phyloP scores from a whole-genome alignment of 2,797 vertebrate species.

The Luscinia luscinia region DNA sequence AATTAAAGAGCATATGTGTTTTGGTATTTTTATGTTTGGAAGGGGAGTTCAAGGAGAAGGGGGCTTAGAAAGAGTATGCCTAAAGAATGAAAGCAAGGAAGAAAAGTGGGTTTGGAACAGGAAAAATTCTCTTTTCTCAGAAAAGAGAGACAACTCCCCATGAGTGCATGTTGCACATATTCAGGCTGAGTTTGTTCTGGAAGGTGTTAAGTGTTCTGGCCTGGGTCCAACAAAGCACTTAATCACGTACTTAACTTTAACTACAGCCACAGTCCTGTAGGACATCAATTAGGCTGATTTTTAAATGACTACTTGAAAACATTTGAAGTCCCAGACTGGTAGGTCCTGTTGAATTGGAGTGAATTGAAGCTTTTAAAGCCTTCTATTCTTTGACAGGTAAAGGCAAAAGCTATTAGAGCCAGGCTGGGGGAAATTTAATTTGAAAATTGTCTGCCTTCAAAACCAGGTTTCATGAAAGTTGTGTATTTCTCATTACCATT shows the following conservation, averaged over 20 bases:
- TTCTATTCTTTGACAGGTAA: not conserved
- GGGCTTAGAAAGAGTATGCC: not conserved
- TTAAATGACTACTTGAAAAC: constrained; percentile 14
- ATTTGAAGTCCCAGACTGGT: not conserved
- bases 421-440: not conserved
- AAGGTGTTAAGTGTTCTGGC: constrained; percentile 45
- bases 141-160: not conserved
- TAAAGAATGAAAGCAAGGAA: not conserved
- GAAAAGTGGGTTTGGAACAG: not conserved
- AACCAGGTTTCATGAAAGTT: not conserved
- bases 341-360: not conserved
- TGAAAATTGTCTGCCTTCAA: not conserved
- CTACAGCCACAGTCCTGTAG: constrained; percentile 10
- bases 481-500: not conserved
- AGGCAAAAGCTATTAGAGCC: not conserved
- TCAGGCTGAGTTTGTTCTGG: not conserved
- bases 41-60: constrained; percentile 2
- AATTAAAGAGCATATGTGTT: not conserved
- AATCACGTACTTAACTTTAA: constrained; percentile 55
- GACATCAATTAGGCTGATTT: not conserved
- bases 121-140: not conserved
- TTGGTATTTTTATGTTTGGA: constrained; percentile 4
- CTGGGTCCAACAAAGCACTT: constrained; percentile 49
- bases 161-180: not conserved
- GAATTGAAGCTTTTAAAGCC: not conserved